Evolutionary conservation across 2,113 vertebrate species (phyloP).

Genomic region (Chloebia gouldiae): DNA sequence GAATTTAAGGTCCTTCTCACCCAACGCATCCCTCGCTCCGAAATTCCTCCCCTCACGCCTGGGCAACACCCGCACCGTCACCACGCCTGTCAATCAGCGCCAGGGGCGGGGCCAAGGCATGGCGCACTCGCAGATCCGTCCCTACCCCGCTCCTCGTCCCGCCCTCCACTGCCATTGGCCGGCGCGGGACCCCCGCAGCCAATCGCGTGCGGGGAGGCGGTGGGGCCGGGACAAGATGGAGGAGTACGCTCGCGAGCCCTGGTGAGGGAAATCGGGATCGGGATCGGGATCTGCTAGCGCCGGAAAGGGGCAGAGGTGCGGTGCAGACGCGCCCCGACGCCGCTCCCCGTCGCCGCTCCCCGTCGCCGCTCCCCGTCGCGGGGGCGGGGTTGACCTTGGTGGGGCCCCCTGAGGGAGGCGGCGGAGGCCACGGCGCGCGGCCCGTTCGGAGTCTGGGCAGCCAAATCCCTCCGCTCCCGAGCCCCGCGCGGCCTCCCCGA

Average conservation of each 20-base stretch:
- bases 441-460: too few relatives aligned
- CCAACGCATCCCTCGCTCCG: accelerated
- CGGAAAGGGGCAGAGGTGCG: not conserved
- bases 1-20: not conserved
- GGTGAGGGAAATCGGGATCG: constrained; percentile 69
- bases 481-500: not conserved
- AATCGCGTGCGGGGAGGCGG: not conserved
- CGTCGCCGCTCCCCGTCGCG: not conserved
- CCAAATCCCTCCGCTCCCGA: not conserved
- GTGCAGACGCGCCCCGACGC: not conserved
- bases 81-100: not conserved
- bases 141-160: accelerated
- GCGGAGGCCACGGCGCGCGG: not conserved
- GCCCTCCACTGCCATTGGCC: not conserved
- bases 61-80: accelerated
- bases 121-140: not conserved
- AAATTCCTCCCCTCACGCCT: too few relatives aligned
- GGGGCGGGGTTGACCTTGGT: not conserved
- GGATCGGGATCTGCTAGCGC: not conserved
- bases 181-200: not conserved
- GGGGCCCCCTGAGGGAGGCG: not conserved
- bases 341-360: not conserved
- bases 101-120: accelerated
- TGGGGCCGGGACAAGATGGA: constrained; percentile 82
- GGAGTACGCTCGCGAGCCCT: constrained; percentile 93